Evolutionary conservation across 2,113 vertebrate genomes (phyloP).

Genomic region (Hemicordylus capensis): DNA sequence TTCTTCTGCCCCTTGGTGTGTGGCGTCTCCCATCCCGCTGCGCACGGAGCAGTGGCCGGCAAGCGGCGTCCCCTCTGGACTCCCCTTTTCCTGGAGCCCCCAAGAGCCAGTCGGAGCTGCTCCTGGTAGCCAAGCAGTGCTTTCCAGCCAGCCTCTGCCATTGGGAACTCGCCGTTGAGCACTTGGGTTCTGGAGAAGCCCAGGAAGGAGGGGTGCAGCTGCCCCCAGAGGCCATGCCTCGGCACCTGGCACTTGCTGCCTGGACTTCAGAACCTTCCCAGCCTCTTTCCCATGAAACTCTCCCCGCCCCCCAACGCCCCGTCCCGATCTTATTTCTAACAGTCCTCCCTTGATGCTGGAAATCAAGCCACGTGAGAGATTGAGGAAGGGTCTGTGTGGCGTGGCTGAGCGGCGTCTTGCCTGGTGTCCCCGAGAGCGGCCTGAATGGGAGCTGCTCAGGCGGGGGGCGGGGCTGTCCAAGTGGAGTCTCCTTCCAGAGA

Average conservation of each 20-base stretch:
- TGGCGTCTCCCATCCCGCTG: constrained; percentile 42
- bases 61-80: not conserved
- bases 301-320: not conserved
- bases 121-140: not conserved
- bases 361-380: not conserved
- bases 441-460: no score
- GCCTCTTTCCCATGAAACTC: not conserved
- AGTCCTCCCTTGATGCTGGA: not conserved
- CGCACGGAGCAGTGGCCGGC: constrained; percentile 7
- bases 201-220: not conserved
- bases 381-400: not conserved
- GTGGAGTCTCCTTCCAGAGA: constrained; percentile 74
- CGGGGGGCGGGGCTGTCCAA: no score
- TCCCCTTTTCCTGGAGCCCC: not conserved
- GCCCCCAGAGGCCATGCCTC: no score
- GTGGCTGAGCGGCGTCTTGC: not conserved
- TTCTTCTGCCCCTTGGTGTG: constrained; percentile 60
- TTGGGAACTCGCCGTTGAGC: not conserved
- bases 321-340: not conserved
- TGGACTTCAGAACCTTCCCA: not conserved
- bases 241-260: not conserved
- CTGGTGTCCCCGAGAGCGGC: not conserved
- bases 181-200: not conserved
- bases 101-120: not conserved
- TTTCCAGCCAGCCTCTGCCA: not conserved